Evolutionary conservation across 2,888 invertebrate species (phyloP).

Genomic region (Lycia hirtaria): DNA sequence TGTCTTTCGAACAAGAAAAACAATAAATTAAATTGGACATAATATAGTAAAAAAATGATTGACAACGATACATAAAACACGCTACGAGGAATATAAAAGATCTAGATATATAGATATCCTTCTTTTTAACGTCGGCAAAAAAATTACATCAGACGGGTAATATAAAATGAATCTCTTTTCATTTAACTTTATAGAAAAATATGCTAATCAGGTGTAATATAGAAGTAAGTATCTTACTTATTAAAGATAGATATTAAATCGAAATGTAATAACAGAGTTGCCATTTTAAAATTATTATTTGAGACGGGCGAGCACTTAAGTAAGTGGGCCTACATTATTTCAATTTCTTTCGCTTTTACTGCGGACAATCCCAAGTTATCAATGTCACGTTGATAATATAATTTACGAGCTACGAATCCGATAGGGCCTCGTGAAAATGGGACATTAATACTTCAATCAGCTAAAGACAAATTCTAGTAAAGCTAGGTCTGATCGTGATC

Average conservation of each 20-base stretch:
- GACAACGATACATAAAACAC: no score
- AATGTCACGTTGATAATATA: slow-evolving; percentile 39
- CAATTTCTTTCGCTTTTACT: slow-evolving; percentile 30
- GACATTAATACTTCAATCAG: slow-evolving; percentile 43
- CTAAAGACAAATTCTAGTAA: slow-evolving; percentile 42
- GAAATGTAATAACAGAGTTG: slow-evolving; percentile 15
- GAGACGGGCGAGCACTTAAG: slow-evolving; percentile 10
- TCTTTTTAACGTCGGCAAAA: no score
- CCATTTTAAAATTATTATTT: slow-evolving; percentile 16
- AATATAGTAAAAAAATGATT: no score
- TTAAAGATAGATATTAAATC: slow-evolving; percentile 19
- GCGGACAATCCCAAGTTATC: slow-evolving; percentile 34
- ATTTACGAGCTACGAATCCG: slow-evolving; percentile 37
- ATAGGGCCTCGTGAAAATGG: slow-evolving; percentile 40
- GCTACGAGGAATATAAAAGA: no score
- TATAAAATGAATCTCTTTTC: no score
- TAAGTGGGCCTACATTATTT: slow-evolving; percentile 12
- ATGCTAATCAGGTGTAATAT: neutral
- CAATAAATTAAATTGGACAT: no score
- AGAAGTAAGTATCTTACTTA: neutral
- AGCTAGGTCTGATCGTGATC: slow-evolving; percentile 31
- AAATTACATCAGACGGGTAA: no score
- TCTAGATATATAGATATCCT: no score
- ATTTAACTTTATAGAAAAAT: no score
- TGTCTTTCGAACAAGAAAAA: no score